Base-by-base conservation (phyloP, 2,797 vertebrate genomes). In the Setipinna tenuifilis region DNA sequence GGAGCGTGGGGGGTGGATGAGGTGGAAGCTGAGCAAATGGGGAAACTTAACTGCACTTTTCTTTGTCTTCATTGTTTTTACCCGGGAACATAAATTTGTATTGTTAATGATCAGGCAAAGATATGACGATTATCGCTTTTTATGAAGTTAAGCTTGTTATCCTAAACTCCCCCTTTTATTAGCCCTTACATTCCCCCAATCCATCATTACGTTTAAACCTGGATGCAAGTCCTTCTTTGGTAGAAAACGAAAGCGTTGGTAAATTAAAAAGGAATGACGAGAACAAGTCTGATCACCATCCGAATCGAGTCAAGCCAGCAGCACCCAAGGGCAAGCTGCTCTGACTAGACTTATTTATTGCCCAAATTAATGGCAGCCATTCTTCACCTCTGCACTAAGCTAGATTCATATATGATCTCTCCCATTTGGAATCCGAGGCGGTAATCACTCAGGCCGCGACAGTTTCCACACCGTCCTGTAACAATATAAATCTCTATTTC, bases 271-370 rank as follows among this genome's bases (percentile, higher is more conserved):
- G 5, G 35, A 78, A 10, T 0, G 80, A 85, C 85, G 57, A 90
- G 90, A 90, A 90, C 90, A 89, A 86, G 68, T 71, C 21, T 48
- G 93, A 94, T 93, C 59, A 0, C 83, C 90, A 92, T 92, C 91
- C 10, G 61, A 21, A 2, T 83, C 83, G 85, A 46, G 83, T 86
- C 85, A 71, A 84, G 86, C 84, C 83, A 82, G 75, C 16, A 11
- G 54, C 83, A 88, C 85, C 19, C 16, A 46, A 17, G 23, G 86
- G 5, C 57, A 46, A 83, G 46, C 65, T 88, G 85, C 86, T 85
- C 80, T 83, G n/a, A 87, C 82, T 21, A 21, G 71, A 44, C 31
- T 87, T 80, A 87, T 89, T 87, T 88, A 85, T 89, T 83, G 86
- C 61, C 82, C 82, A 90, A 89, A 83, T 4, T 19, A 85, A 59